A percentile compares a stretch with the other conserved stretches of the same genome.
Conservation (phyloP, 2,888 invertebrate species). For the Schizaphis graminum region DNA sequence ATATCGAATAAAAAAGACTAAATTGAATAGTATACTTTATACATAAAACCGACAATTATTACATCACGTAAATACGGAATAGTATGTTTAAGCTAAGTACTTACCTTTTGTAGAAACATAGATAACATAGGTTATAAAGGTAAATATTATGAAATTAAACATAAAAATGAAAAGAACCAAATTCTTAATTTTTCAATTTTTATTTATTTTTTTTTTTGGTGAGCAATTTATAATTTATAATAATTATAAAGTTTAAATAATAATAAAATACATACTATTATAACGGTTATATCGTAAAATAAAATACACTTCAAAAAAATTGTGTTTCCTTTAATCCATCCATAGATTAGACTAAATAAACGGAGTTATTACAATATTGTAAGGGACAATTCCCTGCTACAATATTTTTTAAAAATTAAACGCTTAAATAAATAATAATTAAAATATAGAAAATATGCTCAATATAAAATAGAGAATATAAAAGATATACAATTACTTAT, state of each 20-base stretch:
- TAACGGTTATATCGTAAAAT: neutral
- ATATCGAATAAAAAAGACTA: neutral
- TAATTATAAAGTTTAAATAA: neutral
- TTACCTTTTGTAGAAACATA: neutral
- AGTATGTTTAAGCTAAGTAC: neutral
- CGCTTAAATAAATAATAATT: neutral
- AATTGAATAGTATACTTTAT: no score
- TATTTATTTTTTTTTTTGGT: neutral
- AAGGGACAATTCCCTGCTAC: neutral
- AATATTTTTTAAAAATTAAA: neutral
- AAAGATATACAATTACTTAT: no score
- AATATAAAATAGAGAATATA: neutral
- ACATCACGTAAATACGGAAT: neutral
- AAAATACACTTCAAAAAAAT: neutral
- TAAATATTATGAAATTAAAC: neutral
- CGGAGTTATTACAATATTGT: neutral
- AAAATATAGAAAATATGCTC: neutral
- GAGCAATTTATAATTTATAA: neutral
- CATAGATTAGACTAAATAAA: neutral
- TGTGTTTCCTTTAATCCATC: neutral
- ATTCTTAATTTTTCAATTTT: neutral
- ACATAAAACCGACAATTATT: neutral
- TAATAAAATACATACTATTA: neutral
- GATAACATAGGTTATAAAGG: neutral
- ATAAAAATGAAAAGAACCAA: no score